A percentile compares a stretch with the other conserved stretches of the same genome.
phyloP scores from a whole-genome alignment of 2,888 invertebrate genomes.

The Aporophyla lueneburgensis region DNA sequence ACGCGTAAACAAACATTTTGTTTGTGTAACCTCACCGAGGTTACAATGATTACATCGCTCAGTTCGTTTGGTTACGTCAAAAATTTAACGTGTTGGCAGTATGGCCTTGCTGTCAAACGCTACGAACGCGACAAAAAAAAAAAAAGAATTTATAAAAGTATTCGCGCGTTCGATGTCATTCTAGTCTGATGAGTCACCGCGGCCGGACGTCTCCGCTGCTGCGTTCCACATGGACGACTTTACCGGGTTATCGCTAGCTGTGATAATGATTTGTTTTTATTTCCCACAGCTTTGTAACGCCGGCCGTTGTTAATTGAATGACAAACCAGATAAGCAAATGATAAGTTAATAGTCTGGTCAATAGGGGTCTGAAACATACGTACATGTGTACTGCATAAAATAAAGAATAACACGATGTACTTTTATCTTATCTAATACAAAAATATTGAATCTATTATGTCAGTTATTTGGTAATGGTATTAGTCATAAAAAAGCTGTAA shows the following conservation, averaged over 20 bases:
- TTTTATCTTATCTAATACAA: conserved; percentile 45
- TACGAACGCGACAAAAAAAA: conserved; percentile 69
- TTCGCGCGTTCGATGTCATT: conserved; percentile 77
- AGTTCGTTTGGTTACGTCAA: conserved; percentile 76
- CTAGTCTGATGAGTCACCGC: conserved; percentile 78
- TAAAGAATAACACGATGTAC: conserved; percentile 14
- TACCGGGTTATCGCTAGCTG: conserved; percentile 76
- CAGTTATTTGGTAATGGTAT: conserved; percentile 41
- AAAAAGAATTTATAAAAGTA: conserved; percentile 68
- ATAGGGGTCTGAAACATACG: conserved; percentile 31
- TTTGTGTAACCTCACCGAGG: conserved; percentile 73
- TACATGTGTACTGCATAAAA: conserved; percentile 31
- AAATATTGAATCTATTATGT: conserved; percentile 45
- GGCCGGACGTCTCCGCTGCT: conserved; percentile 73
- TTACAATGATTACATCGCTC: conserved; percentile 76
- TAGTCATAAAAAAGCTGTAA: conserved; percentile 31
- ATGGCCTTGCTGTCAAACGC: conserved; percentile 76
- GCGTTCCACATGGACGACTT: conserved; percentile 68
- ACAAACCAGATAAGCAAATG: conserved; percentile 67
- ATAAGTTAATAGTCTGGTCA: conserved; percentile 52
- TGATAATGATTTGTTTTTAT: conserved; percentile 82
- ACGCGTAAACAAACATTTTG: conserved; percentile 68
- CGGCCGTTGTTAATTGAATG: conserved; percentile 72
- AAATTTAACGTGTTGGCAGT: conserved; percentile 67
- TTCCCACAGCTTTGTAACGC: conserved; percentile 75